A percentile compares a stretch with the other conserved stretches of the same genome.
phyloP scores from a whole-genome alignment of 2,797 vertebrate species.

The Crocidura indochinensis region DNA sequence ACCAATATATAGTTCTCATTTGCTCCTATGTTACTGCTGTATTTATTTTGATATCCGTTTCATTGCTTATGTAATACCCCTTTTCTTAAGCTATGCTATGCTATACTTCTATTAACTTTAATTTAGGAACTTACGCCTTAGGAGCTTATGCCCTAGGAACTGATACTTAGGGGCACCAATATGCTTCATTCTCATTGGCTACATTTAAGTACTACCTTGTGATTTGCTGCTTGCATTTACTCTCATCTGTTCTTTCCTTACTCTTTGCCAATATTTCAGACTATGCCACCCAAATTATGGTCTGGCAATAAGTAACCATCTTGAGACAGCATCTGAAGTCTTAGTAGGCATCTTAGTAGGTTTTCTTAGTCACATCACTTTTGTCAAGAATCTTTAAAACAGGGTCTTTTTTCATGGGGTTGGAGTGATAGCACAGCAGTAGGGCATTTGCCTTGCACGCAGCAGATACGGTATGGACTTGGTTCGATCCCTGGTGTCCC shows the following conservation, averaged over 20 bases:
- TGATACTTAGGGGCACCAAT: neutral
- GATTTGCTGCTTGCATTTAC: neutral
- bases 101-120: too few relatives aligned
- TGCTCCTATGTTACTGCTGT: neutral
- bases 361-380: neutral
- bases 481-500: too few relatives aligned
- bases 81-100: neutral
- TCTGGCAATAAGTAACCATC: neutral
- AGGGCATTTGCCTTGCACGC: too few relatives aligned
- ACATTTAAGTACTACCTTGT: neutral
- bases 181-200: neutral
- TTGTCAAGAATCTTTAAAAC: conserved; percentile 20
- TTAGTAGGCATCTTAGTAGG: neutral
- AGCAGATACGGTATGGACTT: too few relatives aligned
- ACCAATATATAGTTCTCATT: neutral
- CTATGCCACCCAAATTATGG: neutral
- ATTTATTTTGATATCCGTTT: neutral
- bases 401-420: neutral
- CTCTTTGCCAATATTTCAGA: neutral
- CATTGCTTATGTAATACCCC: neutral
- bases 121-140: neutral
- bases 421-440: too few relatives aligned
- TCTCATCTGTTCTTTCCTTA: neutral
- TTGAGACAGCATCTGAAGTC: neutral
- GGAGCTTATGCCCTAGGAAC: neutral